Evolutionary conservation across 2,113 vertebrate species (phyloP), one percentile per base, ranked within the genome.

Genomic region (Deroptyus accipitrinus): DNA sequence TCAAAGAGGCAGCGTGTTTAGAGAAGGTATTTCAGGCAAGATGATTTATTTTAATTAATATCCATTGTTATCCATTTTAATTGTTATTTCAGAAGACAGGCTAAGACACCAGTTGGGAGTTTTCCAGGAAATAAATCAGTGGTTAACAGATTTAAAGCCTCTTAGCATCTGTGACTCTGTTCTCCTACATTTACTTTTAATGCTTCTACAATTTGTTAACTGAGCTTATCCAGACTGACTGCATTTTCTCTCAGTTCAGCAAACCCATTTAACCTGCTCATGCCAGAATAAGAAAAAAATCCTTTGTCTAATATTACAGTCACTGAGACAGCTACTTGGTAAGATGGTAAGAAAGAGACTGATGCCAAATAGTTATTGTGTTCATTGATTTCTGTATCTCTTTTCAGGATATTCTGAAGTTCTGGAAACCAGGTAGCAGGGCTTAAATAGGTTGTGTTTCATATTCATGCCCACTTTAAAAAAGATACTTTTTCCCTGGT

Each of bases 61-160:
- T 41, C 79, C 22, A 75, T 44, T 2, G 68, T 7, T 76, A 16
- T 72, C 13, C 1, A 49, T 83, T 93, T 86, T 78, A 83, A 93
- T 93, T 83, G 68, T 59, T 75, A 68, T 92, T 90, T 88, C 62
- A 75, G 41, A 49, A 88, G 73, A 49, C 92, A 94, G 44, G 20
- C 57, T 75, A 81, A 62, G 79, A 70, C 42, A 82, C 28, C 2
- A 10, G 12, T 37, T 93, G 69, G 61, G 76, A 92, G 42, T 62
- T 86, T 88, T 83, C 86, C 86, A 90, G 55, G 48, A 76, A 83
- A 95, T 81, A 83, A 90, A 92, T 94, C 88, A 79, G 35, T 62
- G 24, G 33, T 62, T 93, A 88, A 83, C 76, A 92, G 79, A 62
- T 93, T 90, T 93, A 96, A 95, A 35, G 30, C 28, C 61, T 92